phyloP scores from a whole-genome alignment of 2,888 invertebrate genomes.

The Steinernema hermaphroditum region DNA sequence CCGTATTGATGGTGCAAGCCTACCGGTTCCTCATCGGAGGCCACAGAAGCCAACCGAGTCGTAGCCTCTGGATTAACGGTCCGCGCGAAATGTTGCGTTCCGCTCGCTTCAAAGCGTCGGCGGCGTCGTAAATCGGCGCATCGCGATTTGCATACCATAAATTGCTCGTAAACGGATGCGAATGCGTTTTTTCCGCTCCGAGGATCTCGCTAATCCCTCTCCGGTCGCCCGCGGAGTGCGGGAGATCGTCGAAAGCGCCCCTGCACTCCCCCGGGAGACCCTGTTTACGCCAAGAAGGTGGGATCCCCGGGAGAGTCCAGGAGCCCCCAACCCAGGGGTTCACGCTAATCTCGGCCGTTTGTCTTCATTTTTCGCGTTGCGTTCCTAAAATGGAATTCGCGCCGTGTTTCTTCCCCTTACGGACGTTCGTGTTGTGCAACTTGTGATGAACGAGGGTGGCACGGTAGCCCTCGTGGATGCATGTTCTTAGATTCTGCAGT shows the following conservation, averaged over 20 bases:
- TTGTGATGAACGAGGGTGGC: too few relatives aligned
- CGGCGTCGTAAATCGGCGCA: constrained; percentile 29
- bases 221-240: background rate
- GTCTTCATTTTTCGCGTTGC: constrained; percentile 8
- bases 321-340: background rate
- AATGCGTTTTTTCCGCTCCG: constrained; percentile 25
- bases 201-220: constrained; percentile 24
- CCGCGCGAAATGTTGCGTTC: constrained; percentile 29
- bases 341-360: constrained; percentile 23
- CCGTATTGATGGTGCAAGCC: too few relatives aligned
- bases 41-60: too few relatives aligned
- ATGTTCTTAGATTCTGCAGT: too few relatives aligned
- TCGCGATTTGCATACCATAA: constrained; percentile 30
- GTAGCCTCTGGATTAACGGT: constrained; percentile 25
- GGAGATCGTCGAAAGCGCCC: background rate
- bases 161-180: constrained; percentile 29
- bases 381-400: constrained; percentile 18
- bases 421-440: constrained; percentile 1
- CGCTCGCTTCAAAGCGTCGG: constrained; percentile 23
- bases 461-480: too few relatives aligned
- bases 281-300: background rate
- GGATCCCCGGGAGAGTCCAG: background rate
- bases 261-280: background rate
- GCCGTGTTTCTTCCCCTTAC: constrained; percentile 5
- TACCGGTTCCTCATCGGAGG: too few relatives aligned